Percentiles rank a stretch among this genome's conserved stretches.
phyloP scores from a whole-genome alignment of 2,888 invertebrate species.

The Blastobasis lacticolella region DNA sequence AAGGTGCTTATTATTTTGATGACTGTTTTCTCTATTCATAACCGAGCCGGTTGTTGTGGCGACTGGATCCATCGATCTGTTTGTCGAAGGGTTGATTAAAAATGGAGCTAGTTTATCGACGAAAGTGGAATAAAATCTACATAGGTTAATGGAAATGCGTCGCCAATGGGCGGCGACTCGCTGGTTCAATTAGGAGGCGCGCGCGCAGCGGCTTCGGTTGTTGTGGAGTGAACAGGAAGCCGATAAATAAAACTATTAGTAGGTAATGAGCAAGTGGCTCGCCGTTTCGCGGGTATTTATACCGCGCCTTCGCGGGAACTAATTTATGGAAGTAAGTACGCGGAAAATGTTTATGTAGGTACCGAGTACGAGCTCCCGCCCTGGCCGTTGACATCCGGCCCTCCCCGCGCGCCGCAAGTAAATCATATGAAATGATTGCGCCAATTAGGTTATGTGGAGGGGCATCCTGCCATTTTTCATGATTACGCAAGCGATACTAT shows the following conservation, averaged over 20 bases:
- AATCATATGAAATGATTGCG: slow-evolving; percentile 20
- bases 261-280: slow-evolving; percentile 60
- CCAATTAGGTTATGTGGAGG: slow-evolving; percentile 18
- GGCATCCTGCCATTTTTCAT: slow-evolving; percentile 6
- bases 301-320: slow-evolving; percentile 67
- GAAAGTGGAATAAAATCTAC: no score
- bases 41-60: slow-evolving; percentile 24
- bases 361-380: slow-evolving; percentile 39
- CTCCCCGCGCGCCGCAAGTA: slow-evolving; percentile 32
- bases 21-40: slow-evolving; percentile 39
- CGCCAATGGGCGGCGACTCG: not conserved
- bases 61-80: slow-evolving; percentile 21
- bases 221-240: slow-evolving; percentile 49
- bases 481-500: not conserved
- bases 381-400: slow-evolving; percentile 60
- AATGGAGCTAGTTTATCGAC: not conserved
- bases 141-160: no score
- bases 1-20: slow-evolving; percentile 57
- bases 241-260: slow-evolving; percentile 67
- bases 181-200: slow-evolving; percentile 19
- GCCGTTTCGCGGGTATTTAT: slow-evolving; percentile 66
- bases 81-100: slow-evolving; percentile 17
- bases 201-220: slow-evolving; percentile 23
- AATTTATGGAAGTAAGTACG: slow-evolving; percentile 73
- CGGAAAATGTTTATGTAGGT: slow-evolving; percentile 71